Conservation (phyloP, 2,113 vertebrate genomes). For the Centropristis striata region DNA sequence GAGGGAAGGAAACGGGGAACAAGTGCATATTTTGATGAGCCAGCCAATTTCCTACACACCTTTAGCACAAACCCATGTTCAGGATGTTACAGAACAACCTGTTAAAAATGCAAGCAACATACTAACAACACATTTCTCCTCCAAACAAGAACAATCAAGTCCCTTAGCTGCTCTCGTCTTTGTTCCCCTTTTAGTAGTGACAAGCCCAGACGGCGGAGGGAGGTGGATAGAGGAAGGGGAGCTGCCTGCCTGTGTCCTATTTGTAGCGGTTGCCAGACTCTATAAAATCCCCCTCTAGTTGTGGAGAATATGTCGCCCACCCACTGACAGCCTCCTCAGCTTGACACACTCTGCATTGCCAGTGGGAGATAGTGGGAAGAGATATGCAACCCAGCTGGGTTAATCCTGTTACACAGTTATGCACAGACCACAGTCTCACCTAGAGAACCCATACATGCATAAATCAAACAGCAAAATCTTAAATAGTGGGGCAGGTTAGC, state of each 20-base stretch:
- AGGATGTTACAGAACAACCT: constrained; percentile 40
- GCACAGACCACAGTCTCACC: constrained; percentile 63
- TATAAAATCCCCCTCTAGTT: constrained; percentile 79
- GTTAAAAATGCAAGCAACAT: constrained; percentile 52
- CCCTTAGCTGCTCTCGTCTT: constrained; percentile 59
- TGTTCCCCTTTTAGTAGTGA: constrained; percentile 75
- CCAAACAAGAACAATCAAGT: constrained; percentile 67
- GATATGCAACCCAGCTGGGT: constrained; percentile 71
- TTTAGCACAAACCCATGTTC: constrained; percentile 30
- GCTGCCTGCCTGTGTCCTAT: constrained; percentile 72
- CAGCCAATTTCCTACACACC: constrained; percentile 32
- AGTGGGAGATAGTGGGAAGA: constrained; percentile 75
- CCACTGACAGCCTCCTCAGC: constrained; percentile 78
- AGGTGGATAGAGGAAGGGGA: constrained; percentile 68
- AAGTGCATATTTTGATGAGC: constrained; percentile 18
- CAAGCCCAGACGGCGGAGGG: constrained; percentile 68
- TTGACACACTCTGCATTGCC: constrained; percentile 72
- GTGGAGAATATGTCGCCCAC: constrained; percentile 77
- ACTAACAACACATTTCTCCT: constrained; percentile 54
- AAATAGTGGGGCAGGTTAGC: constrained; percentile 21
- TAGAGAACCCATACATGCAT: constrained; percentile 59
- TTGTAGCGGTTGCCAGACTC: constrained; percentile 80
- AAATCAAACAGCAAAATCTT: constrained; percentile 48
- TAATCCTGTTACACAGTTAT: constrained; percentile 78
- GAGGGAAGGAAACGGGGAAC: neutral